Conservation (phyloP, 2,888 invertebrate genomes). For the Mesorhabditis belari region DNA sequence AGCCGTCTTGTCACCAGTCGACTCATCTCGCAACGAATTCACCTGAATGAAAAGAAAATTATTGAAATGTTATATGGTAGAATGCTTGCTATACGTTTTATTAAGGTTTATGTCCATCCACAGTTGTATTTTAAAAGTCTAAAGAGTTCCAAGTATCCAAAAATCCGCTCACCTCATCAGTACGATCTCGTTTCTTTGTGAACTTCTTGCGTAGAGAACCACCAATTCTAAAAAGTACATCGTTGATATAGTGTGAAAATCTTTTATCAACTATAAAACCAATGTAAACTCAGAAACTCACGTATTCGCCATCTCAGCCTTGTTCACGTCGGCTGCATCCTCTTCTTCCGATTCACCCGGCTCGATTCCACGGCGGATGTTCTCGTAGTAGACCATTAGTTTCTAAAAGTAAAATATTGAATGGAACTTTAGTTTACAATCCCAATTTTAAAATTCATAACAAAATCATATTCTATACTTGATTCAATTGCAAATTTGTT, state of each 20-base stretch:
- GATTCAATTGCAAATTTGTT: not conserved
- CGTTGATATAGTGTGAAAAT: too few relatives aligned
- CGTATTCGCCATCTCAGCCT: conserved; percentile 31
- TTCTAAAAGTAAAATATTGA: conserved; percentile 12
- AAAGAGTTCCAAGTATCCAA: not conserved
- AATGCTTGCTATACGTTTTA: too few relatives aligned
- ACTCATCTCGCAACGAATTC: not conserved
- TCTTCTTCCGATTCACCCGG: conserved; percentile 21
- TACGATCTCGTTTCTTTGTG: not conserved
- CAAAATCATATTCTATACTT: not conserved
- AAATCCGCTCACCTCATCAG: not conserved
- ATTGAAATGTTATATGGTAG: too few relatives aligned
- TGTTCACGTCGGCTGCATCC: conserved; percentile 27
- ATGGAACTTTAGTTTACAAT: not conserved
- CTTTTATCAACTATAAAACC: not conserved
- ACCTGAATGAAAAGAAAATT: too few relatives aligned
- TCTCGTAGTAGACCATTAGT: conserved; percentile 29
- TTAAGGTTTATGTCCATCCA: too few relatives aligned
- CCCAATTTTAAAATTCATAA: not conserved
- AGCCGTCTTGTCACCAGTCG: not conserved
- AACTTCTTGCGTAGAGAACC: not conserved
- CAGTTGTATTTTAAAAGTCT: too few relatives aligned
- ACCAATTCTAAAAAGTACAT: not conserved
- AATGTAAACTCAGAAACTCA: conserved; percentile 2
- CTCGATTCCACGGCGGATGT: conserved; percentile 20